Evolutionary conservation across 2,113 vertebrate species (phyloP), one percentile per base, ranked within the genome.

Genomic region (Crotalus viridis): DNA sequence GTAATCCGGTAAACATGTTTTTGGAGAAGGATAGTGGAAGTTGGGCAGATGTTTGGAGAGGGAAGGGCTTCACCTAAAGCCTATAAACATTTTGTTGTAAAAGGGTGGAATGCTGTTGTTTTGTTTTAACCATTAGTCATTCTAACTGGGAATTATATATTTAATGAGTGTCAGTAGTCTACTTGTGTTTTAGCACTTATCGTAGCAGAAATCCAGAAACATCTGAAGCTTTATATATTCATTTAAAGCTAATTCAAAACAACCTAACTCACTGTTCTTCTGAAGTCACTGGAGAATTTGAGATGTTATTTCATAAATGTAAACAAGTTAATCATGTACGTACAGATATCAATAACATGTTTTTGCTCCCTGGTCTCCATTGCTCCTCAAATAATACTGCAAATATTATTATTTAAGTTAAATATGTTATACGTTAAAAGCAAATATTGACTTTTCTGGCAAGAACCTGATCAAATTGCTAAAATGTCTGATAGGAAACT

Each of bases 371-470:
- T n/a, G 43, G 96, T 94, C 24, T 57, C 61, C 96, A 97, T 21
- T 22, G 33, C 17, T 81, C 74, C 74, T 81, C 74, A 81, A 10
- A 96, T 93, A 96, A 93, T 94, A 86, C 46, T 28, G 46, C 81
- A n/a, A 69, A 69, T 33, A 33, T 69, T 69, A 69, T 15, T 69
- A 15, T 33, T 69, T 69, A n/a, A n/a, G 61, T n/a, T 69, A 69
- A 69, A 69, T 69, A 69, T 69, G 33, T 69, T 69, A 69, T 69
- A 69, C 6, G n/a, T 98, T 97, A 98, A 97, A 98, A 98, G 98
- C 97, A 98, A 98, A 98, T 98, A 98, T 97, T 98, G 97, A 97
- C 97, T 98, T 98, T 98, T 98, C 96, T 97, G 94, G 95, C 95
- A 96, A 91, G 95, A 96, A 96, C 93, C 92, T 93, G 87, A 96